A percentile compares a stretch with the other conserved stretches of the same genome.
Conservation (phyloP, 2,888 invertebrate genomes). For the Saturnia japonica region DNA sequence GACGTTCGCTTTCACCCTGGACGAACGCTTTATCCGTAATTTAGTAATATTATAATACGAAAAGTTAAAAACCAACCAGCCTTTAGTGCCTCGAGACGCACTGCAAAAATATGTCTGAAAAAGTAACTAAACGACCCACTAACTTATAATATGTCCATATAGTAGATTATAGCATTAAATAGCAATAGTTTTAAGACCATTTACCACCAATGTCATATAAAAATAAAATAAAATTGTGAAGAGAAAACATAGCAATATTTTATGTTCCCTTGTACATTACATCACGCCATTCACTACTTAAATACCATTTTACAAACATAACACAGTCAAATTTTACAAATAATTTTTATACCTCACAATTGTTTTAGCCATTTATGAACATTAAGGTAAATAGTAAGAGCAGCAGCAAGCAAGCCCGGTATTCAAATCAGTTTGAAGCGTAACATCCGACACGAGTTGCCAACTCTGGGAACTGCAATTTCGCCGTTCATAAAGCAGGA, state of each 20-base stretch:
- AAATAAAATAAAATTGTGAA: neutral
- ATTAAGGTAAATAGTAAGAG: conserved; percentile 10
- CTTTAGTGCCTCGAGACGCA: neutral
- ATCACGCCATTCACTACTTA: neutral
- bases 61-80: neutral
- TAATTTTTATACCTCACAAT: neutral
- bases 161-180: no score
- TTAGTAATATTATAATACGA: neutral
- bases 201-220: neutral
- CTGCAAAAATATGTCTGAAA: no score
- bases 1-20: neutral
- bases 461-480: conserved; percentile 64
- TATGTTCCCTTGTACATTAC: neutral
- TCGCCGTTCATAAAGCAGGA: conserved; percentile 69
- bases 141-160: no score
- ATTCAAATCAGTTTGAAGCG: conserved; percentile 60
- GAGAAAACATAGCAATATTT: neutral
- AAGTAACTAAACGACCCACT: neutral
- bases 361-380: neutral
- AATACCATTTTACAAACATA: neutral
- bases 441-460: conserved; percentile 57
- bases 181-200: no score
- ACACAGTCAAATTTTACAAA: neutral
- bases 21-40: neutral
- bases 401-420: conserved; percentile 44